Conservation (phyloP, 2,797 vertebrate species). For the Tenualosa thibaudeaui region DNA sequence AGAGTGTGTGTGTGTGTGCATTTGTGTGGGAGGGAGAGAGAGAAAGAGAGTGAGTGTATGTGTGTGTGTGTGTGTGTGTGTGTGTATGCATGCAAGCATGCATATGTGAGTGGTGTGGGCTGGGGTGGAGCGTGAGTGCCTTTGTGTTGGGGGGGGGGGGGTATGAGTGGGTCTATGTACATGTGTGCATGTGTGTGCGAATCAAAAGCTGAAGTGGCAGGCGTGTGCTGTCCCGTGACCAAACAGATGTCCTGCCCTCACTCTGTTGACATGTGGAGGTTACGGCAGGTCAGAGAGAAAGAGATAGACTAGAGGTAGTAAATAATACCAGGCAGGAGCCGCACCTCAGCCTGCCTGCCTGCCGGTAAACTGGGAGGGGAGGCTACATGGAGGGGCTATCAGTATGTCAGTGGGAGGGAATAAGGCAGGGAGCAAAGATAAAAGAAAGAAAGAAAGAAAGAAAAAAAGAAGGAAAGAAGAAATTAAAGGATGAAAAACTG, state of each 20-base stretch:
- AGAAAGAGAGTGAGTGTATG: background rate
- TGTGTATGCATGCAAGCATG: too few species aligned
- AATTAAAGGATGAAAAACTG: background rate
- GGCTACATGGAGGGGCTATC: background rate
- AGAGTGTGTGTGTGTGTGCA: too few species aligned
- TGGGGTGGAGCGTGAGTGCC: background rate
- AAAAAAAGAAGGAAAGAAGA: background rate
- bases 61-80: background rate
- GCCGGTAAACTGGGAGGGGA: background rate
- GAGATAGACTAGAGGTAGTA: conserved; percentile 49
- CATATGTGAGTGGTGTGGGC: too few species aligned
- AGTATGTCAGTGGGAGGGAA: background rate
- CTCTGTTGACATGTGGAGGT: conserved; percentile 73
- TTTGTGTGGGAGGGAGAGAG: background rate
- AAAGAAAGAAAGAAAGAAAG: background rate
- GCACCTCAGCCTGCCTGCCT: background rate
- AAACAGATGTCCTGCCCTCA: conserved; percentile 66
- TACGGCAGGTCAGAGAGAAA: conserved; percentile 70
- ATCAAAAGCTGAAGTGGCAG: conserved; percentile 58
- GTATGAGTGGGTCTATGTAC: background rate
- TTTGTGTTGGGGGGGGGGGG: background rate
- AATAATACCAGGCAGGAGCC: background rate
- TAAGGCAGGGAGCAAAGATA: background rate
- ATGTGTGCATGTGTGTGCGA: conserved; percentile 2
- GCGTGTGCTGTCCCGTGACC: conserved; percentile 63